These are phyloP conservation scores for Metacarcinus magister DNA, from an alignment of 2,888 invertebrate genomes.

Conservation along the genomic window DNA sequence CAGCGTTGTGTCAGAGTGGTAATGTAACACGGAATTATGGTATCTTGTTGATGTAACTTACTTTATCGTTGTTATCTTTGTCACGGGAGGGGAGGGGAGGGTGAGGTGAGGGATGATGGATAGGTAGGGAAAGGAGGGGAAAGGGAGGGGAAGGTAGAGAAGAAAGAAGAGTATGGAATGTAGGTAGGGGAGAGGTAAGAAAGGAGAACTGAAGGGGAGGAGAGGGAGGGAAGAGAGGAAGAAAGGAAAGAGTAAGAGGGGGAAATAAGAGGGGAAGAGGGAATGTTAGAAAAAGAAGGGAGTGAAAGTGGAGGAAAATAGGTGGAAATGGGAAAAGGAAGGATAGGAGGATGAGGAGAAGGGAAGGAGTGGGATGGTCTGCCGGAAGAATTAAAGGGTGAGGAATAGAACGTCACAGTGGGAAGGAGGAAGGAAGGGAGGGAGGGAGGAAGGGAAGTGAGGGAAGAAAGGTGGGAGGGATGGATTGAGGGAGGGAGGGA, in stretches of 20 bases:
- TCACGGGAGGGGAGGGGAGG: conserved; percentile 52
- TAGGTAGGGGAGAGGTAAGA: neutral
- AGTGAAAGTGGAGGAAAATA: neutral
- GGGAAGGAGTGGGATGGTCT: too few relatives aligned
- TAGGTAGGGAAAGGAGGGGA: neutral
- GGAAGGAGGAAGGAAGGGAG: neutral
- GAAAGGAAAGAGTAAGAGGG: neutral
- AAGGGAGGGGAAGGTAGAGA: neutral
- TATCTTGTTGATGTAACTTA: neutral
- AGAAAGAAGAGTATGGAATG: neutral
- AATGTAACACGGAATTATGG: too few relatives aligned
- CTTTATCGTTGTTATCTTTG: neutral
- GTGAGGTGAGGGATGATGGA: neutral
- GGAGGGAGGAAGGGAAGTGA: neutral
- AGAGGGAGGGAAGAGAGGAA: neutral
- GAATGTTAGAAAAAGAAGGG: too few relatives aligned
- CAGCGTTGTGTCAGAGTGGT: neutral
- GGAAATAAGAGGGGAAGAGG: neutral
- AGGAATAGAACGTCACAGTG: neutral
- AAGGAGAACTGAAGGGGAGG: conserved; percentile 27
- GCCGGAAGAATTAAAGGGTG: too few relatives aligned
- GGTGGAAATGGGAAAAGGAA: neutral
- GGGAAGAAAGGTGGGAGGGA: neutral
- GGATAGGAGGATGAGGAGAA: neutral
- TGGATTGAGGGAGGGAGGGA: neutral